Conservation (phyloP, 2,113 vertebrate species). For the Suncus etruscus region DNA sequence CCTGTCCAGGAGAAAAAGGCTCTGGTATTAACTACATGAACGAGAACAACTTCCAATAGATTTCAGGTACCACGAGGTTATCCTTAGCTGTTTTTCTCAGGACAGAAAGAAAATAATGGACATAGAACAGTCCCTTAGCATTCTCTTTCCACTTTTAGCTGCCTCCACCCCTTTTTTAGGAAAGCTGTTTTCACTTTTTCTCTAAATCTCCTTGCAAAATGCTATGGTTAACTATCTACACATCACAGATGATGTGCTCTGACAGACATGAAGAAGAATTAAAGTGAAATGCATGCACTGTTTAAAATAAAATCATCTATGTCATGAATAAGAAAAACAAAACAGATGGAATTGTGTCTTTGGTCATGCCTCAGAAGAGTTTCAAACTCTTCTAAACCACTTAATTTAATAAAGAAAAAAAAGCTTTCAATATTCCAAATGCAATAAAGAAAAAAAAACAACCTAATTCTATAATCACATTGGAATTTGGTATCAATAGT, state of each 20-base stretch:
- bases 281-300: constrained; percentile 81
- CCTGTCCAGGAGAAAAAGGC: constrained; percentile 38
- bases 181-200: constrained; percentile 85
- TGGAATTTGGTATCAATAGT: constrained; percentile 86
- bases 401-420: constrained; percentile 84
- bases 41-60: neutral
- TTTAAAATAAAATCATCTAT: constrained; percentile 86
- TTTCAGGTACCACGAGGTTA: constrained; percentile 21
- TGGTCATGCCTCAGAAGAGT: constrained; percentile 86
- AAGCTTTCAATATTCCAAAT: constrained; percentile 82
- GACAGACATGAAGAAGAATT: constrained; percentile 86
- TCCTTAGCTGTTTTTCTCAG: constrained; percentile 53
- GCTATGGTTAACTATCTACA: constrained; percentile 63
- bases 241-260: constrained; percentile 85
- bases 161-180: neutral
- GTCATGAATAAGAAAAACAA: constrained; percentile 85
- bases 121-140: neutral
- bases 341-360: constrained; percentile 84
- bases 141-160: too few species aligned
- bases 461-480: constrained; percentile 81
- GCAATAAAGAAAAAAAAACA: constrained; percentile 83
- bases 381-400: constrained; percentile 82
- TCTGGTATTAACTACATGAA: neutral
- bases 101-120: neutral
- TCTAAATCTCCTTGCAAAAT: constrained; percentile 69